These are phyloP conservation scores for Drosophila nr. fundita DNA, from an alignment of 2,888 invertebrate species.

Conservation along the genomic window DNA sequence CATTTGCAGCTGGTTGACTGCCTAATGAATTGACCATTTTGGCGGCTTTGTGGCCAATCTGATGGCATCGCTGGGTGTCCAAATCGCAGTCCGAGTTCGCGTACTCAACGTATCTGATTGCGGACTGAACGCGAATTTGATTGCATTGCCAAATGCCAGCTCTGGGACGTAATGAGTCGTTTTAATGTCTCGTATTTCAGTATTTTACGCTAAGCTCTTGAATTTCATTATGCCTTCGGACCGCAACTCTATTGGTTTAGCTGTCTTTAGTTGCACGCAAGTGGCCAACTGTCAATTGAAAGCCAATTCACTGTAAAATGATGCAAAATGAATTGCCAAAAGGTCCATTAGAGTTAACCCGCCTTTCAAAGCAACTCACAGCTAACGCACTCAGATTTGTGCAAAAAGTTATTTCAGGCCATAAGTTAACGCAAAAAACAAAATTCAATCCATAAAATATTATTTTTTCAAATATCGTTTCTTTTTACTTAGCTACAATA, in stretches of 20 bases:
- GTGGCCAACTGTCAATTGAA: slow-evolving; percentile 59
- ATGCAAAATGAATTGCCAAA: slow-evolving; percentile 22
- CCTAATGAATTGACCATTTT: slow-evolving; percentile 69
- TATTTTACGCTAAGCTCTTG: slow-evolving; percentile 43
- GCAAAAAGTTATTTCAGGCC: not conserved
- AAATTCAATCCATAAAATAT: not conserved
- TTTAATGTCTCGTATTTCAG: slow-evolving; percentile 59
- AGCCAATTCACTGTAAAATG: slow-evolving; percentile 59
- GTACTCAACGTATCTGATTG: slow-evolving; percentile 55
- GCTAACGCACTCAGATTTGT: slow-evolving; percentile 11
- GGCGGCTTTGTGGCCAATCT: slow-evolving; percentile 45
- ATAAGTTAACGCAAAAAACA: not conserved
- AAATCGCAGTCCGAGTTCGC: slow-evolving; percentile 5
- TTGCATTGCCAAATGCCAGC: slow-evolving; percentile 61
- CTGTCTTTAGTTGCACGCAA: slow-evolving; percentile 37
- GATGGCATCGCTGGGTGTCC: slow-evolving; percentile 44
- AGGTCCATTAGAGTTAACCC: slow-evolving; percentile 43
- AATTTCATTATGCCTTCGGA: slow-evolving; percentile 52
- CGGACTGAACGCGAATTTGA: slow-evolving; percentile 50
- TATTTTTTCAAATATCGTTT: not conserved
- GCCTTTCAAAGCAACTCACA: slow-evolving; percentile 9
- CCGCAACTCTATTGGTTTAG: slow-evolving; percentile 20
- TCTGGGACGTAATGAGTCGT: slow-evolving; percentile 62
- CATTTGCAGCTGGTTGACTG: slow-evolving; percentile 43
- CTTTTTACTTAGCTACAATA: not conserved